phyloP scores from a whole-genome alignment of 2,888 invertebrate genomes.

The Chalcosyrphus nemorum region DNA sequence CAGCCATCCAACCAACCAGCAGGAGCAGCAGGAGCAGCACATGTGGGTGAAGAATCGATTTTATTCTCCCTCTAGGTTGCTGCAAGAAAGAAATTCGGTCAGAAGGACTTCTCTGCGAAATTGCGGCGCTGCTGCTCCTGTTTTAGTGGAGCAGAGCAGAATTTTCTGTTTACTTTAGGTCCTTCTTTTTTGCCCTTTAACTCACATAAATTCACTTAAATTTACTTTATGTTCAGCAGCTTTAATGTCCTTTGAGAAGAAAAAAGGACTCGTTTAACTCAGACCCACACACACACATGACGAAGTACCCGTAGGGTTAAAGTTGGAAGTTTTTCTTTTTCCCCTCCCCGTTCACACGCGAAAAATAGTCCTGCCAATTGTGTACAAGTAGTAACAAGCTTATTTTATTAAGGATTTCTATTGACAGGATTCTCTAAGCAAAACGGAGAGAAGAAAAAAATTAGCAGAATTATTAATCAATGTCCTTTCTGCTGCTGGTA shows the following conservation, averaged over 20 bases:
- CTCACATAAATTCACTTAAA: conserved; percentile 53
- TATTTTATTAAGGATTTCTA: conserved; percentile 44
- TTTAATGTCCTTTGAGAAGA: conserved; percentile 49
- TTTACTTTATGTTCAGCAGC: conserved; percentile 10
- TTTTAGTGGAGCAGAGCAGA: conserved; percentile 22
- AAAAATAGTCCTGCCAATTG: conserved; percentile 32
- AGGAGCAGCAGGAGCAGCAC: conserved; percentile 5
- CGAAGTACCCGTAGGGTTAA: conserved; percentile 39
- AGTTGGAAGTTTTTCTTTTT: conserved; percentile 49
- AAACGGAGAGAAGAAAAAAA: conserved; percentile 44
- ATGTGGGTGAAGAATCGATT: conserved; percentile 65
- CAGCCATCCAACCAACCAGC: no score
- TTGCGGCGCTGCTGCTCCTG: conserved; percentile 10
- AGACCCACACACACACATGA: conserved; percentile 21
- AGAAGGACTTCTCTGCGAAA: conserved; percentile 55
- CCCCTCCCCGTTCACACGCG: neutral
- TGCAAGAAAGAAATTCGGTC: conserved; percentile 51
- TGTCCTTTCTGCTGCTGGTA: conserved; percentile 42
- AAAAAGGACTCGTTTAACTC: conserved; percentile 42
- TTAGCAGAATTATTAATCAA: conserved; percentile 70
- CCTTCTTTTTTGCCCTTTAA: conserved; percentile 24
- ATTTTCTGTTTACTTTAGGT: conserved; percentile 46
- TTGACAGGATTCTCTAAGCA: conserved; percentile 23
- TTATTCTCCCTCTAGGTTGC: conserved; percentile 6
- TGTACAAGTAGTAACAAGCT: conserved; percentile 31